Conservation (phyloP, 2,113 vertebrate genomes). For the Tenebrosternarchus preto region DNA sequence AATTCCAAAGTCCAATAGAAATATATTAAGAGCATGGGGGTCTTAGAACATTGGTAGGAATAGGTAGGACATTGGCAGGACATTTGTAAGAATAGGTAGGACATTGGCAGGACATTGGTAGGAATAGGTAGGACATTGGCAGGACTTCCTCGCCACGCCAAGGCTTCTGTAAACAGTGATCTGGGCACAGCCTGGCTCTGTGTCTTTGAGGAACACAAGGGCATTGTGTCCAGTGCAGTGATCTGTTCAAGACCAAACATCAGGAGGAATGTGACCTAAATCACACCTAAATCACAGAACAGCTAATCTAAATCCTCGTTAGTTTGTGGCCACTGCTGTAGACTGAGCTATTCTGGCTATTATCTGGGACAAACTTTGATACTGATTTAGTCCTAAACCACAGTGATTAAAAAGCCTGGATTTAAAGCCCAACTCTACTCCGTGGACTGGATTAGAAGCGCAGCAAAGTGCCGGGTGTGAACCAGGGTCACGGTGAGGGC, state of each 20-base stretch:
- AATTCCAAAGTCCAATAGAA: slow-evolving; percentile 43
- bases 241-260: slow-evolving; percentile 11
- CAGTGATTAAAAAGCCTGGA: slow-evolving; percentile 25
- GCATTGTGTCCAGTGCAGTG: not conserved
- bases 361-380: too few relatives aligned
- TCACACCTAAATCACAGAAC: not conserved
- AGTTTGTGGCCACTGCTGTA: not conserved
- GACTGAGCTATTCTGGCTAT: not conserved
- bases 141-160: not conserved
- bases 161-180: not conserved
- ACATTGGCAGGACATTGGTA: slow-evolving; percentile 18
- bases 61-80: slow-evolving; percentile 20
- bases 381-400: slow-evolving; percentile 14
- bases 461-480: not conserved
- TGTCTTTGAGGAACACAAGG: slow-evolving; percentile 15
- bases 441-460: not conserved
- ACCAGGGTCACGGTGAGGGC: not conserved
- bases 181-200: slow-evolving; percentile 4
- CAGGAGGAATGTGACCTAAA: not conserved
- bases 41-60: slow-evolving; percentile 14
- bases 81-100: too few relatives aligned
- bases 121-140: slow-evolving; percentile 19
- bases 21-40: not conserved
- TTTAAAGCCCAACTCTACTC: slow-evolving; percentile 14
- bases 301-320: not conserved